Percentiles rank a stretch among this genome's conserved stretches.
Conservation (phyloP, 2,888 invertebrate genomes). For the Platycheirus albimanus region DNA sequence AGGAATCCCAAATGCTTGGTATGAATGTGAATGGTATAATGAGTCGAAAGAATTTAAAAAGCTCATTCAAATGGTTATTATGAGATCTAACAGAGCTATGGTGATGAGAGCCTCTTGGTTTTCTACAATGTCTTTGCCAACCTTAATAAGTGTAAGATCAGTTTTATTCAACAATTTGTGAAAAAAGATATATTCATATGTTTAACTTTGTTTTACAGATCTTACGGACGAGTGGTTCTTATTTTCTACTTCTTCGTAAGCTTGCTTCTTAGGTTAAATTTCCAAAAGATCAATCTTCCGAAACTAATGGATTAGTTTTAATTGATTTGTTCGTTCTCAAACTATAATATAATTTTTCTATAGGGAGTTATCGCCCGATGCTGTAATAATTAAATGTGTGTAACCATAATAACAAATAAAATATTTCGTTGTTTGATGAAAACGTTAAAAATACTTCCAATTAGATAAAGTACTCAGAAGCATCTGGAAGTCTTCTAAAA, state of each 20-base stretch:
- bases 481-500: too few species aligned
- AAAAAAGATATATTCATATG: neutral
- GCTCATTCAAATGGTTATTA: conserved; percentile 78
- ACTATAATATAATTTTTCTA: too few species aligned
- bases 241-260: conserved; percentile 78
- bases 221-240: conserved; percentile 79
- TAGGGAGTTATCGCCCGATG: too few species aligned
- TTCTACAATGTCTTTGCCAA: conserved; percentile 78
- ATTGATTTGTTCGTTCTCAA: too few species aligned
- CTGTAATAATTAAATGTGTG: too few species aligned
- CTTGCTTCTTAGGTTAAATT: conserved; percentile 76
- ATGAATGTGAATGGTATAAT: conserved; percentile 78
- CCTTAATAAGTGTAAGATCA: conserved; percentile 78
- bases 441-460: too few species aligned
- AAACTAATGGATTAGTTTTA: too few species aligned
- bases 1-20: conserved; percentile 77
- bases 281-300: neutral
- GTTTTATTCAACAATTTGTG: neutral
- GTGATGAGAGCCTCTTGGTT: conserved; percentile 79
- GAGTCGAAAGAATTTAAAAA: conserved; percentile 77
- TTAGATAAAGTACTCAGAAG: too few species aligned
- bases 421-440: too few species aligned
- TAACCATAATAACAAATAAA: too few species aligned
- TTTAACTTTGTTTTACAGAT: conserved; percentile 76
- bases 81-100: conserved; percentile 77